phyloP scores from a whole-genome alignment of 2,888 invertebrate genomes.

The Cryptophagus acutangulus region DNA sequence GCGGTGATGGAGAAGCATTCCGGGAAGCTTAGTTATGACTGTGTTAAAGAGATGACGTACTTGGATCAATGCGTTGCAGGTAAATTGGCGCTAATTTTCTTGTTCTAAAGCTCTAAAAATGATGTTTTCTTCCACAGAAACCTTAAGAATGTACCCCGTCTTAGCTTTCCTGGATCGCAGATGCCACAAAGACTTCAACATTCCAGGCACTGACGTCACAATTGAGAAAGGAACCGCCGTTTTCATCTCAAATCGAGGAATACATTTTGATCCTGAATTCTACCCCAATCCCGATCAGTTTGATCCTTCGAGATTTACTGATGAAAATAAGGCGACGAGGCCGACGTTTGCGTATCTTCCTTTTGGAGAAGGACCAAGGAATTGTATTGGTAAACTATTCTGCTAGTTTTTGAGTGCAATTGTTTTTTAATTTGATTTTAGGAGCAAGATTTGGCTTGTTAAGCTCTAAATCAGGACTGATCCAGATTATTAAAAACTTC shows the following conservation, averaged over 20 bases:
- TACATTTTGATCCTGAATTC: constrained; percentile 42
- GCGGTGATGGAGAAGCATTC: constrained; percentile 30
- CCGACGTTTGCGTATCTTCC: constrained; percentile 15
- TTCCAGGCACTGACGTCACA: constrained; percentile 28
- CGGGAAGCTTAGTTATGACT: constrained; percentile 45
- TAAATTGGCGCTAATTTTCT: not conserved
- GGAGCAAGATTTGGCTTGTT: constrained; percentile 21
- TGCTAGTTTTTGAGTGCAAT: not conserved
- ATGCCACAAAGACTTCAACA: constrained; percentile 30
- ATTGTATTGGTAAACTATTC: constrained; percentile 21
- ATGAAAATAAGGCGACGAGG: constrained; percentile 29
- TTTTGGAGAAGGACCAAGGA: constrained; percentile 23
- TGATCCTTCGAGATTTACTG: constrained; percentile 42
- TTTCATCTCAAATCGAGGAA: constrained; percentile 36
- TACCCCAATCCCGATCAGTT: constrained; percentile 44
- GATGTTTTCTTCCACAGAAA: constrained; percentile 35
- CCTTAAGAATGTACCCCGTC: constrained; percentile 43
- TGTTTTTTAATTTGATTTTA: constrained; percentile 1
- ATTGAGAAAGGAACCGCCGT: constrained; percentile 39
- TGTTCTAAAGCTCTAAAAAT: not conserved
- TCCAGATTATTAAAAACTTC: constrained; percentile 19
- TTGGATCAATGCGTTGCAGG: constrained; percentile 45
- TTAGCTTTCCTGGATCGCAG: constrained; percentile 33
- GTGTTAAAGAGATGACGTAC: constrained; percentile 48
- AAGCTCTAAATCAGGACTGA: constrained; percentile 19